These are phyloP conservation scores for Tetranychus piercei DNA, from an alignment of 2,888 invertebrate genomes.

Conservation along the genomic window DNA sequence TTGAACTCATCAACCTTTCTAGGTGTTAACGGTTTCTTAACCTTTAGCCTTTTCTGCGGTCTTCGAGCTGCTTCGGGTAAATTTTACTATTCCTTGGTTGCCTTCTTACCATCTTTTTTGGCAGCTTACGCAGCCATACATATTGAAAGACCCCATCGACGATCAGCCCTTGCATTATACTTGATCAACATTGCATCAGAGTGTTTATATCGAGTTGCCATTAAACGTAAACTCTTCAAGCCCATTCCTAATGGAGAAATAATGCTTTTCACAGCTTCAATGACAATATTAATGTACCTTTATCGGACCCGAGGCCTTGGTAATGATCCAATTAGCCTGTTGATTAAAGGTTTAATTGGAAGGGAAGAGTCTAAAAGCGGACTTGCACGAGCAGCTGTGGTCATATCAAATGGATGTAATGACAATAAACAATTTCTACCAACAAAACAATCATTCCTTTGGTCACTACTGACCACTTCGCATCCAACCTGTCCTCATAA, in stretches of 20 bases:
- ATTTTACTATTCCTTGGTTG: slow-evolving; percentile 49
- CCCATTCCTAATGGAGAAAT: slow-evolving; percentile 17
- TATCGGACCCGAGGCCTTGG: slow-evolving; percentile 12
- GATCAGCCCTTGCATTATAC: slow-evolving; percentile 54
- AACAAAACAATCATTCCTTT: no score
- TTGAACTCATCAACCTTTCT: slow-evolving; percentile 56
- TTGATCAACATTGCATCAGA: slow-evolving; percentile 66
- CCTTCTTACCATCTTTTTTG: slow-evolving; percentile 52
- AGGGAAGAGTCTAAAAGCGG: no score
- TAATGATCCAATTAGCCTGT: slow-evolving; percentile 10
- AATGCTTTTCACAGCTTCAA: slow-evolving; percentile 13
- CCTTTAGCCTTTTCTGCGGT: slow-evolving; percentile 49
- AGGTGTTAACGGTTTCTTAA: slow-evolving; percentile 52
- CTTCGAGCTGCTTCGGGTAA: slow-evolving; percentile 45
- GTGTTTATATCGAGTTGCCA: slow-evolving; percentile 52
- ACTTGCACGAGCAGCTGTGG: no score
- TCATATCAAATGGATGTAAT: no score
- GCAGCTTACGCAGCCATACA: slow-evolving; percentile 53
- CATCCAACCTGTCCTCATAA: neutral
- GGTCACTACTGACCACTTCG: no score
- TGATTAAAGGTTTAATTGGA: slow-evolving; percentile 23
- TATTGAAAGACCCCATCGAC: slow-evolving; percentile 54
- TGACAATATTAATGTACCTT: slow-evolving; percentile 8
- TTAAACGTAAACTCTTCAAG: slow-evolving; percentile 38
- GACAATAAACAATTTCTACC: no score